Evolutionary conservation across 2,888 invertebrate genomes (phyloP), one percentile per base, ranked within the genome.

Genomic region (Scaptomyza tumidula): DNA sequence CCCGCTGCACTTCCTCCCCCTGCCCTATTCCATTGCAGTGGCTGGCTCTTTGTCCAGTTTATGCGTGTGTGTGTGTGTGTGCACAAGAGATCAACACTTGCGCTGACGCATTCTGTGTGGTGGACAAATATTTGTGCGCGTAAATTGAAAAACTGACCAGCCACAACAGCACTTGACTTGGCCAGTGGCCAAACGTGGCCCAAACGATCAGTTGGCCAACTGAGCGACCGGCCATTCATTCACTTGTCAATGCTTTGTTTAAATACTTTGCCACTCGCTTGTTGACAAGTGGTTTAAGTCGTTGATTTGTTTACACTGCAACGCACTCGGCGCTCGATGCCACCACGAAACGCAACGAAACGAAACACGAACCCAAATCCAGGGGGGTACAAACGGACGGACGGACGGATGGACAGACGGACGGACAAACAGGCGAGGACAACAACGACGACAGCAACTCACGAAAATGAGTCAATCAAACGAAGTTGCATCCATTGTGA

Each of bases 211-310:
- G 54, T 49, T 57, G 62, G 63, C 53, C 64, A 58, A 70, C 75
- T 60, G 61, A 59, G 41, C 73, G 73, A 60, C 52, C 85, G 73
- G 68, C 55, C 85, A 83, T 83, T 86, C 83, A 83, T 83, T 83
- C 83, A 84, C 79, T 83, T 83, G 87, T 82, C 82, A 84, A 84
- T 82, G 86, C 75, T 88, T 85, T 85, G 86, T 86, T 86, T 86
- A 85, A 85, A 85, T 88, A 85, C 88, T 85, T 86, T 84, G 88
- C 78, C 84, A 82, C 87, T 87, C 80, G 83, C 85, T 64, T 83
- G 84, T 88, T 86, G 88, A 88, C 86, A 86, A 88, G 88, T 86
- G 86, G 86, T 81, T 85, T 86, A 84, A 84, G 88, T 78, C 82
- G 81, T 84, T 85, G 86, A 88, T 86, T 88, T 86, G 88, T 86